Base-by-base conservation (phyloP, 92 coral and sea anemone genomes). In the Palythoa grandiflora region DNA sequence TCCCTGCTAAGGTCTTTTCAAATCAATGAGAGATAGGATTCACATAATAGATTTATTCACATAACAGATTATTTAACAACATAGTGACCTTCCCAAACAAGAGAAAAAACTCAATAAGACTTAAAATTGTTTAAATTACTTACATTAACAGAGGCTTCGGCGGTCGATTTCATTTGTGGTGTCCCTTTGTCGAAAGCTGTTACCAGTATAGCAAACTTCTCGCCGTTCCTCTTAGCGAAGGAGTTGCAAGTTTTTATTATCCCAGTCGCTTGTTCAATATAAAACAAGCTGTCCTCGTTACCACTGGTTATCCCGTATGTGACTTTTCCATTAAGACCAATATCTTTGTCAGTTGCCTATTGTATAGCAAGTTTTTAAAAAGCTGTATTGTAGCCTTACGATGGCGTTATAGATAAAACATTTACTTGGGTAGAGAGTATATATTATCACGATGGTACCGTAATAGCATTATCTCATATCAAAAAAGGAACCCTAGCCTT, bases 231-330 rank as follows among this genome's bases (percentile, higher is more conserved):
- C 5, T 84, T 92, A 38, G 83, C 75, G 48, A 94, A 71, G 28
- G 93, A 78, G 50, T 75, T 55, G 1, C 90, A 57, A 6, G 93
- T 90, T 72, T 75, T 83, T 48, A 94, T 63, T 50, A 77, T 81
- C 14, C 98, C 96, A 19, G 94, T 74, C 60, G 47, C 37, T 35
- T 89, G 70, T 37, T 91, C 94, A 74, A 94, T 84, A 60, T 86
- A 79, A 79, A 94, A 94, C 71, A 91, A 12, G 0, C 47, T 89
- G 21, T 16, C 65, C 17, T 81, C 75, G 47, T 50, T 81, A 61
- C 86, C 74, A 81, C 60, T 81, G 40, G 28, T 21, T 13, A 81
- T 81, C 21, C 66, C 63, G 14, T 81, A 81, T 63, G 36, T 66
- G 19, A 81, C 3, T 48, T 66, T 16, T 47, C 86, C 63, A 68